Evolutionary conservation across 2,797 vertebrate genomes (phyloP).

Genomic region (Myiothlypis coronata): DNA sequence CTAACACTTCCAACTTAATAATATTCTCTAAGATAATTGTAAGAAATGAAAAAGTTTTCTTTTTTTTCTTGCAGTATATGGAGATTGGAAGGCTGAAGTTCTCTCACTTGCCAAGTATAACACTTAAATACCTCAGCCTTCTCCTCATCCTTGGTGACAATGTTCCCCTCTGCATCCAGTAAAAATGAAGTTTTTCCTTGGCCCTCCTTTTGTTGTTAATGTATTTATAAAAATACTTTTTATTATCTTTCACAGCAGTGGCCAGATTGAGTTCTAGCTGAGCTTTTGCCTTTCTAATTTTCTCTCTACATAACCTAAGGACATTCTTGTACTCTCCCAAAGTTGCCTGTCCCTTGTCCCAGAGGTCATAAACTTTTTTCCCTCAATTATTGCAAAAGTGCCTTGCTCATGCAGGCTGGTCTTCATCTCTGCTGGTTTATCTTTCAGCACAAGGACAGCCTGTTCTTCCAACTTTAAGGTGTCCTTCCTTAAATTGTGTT

Average conservation of each 20-base stretch:
- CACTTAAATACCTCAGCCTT: background rate
- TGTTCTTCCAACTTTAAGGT: background rate
- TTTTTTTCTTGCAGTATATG: background rate
- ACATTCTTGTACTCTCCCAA: background rate
- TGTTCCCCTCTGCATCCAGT: fast-evolving
- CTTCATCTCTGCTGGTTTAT: fast-evolving
- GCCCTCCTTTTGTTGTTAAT: background rate
- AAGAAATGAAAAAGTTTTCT: background rate
- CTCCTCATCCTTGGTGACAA: background rate
- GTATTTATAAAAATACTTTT: background rate
- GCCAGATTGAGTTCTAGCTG: background rate
- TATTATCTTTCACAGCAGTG: background rate
- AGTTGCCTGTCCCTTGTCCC: background rate
- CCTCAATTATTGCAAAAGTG: background rate
- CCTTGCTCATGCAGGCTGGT: background rate
- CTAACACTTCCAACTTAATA: background rate
- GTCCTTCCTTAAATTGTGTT: background rate
- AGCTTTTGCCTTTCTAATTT: background rate
- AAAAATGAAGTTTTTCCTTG: background rate
- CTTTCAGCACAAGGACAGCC: background rate
- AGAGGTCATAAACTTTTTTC: background rate
- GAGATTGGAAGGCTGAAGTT: background rate
- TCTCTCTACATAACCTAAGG: background rate
- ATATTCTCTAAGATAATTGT: background rate
- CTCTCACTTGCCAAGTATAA: background rate